These are phyloP conservation scores for Parnassius orleans DNA, from an alignment of 2,888 invertebrate genomes.

Conservation along the genomic window DNA sequence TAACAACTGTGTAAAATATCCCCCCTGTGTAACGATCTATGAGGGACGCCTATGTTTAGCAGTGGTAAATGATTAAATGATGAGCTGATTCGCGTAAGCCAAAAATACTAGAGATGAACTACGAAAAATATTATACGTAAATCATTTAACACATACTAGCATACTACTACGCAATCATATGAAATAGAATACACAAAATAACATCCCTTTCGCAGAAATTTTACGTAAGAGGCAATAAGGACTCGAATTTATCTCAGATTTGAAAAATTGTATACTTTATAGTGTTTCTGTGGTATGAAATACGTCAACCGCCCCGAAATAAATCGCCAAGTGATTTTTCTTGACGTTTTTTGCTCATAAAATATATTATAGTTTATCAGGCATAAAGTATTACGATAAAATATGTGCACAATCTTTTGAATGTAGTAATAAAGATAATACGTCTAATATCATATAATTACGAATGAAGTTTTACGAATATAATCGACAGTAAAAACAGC, in stretches of 20 bases:
- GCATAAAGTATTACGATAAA: not conserved
- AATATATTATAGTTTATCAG: not conserved
- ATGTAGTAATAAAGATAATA: too few relatives aligned
- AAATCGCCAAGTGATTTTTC: conserved; percentile 30
- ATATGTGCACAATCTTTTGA: too few relatives aligned
- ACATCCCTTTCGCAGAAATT: conserved; percentile 41
- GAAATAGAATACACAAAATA: conserved; percentile 15
- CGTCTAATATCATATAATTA: too few relatives aligned
- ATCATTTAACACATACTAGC: too few relatives aligned
- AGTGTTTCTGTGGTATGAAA: conserved; percentile 44
- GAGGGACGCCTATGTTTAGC: too few relatives aligned
- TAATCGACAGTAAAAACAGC: too few relatives aligned
- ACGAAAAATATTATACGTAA: not conserved
- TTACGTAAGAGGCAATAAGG: conserved; percentile 42
- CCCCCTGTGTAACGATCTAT: too few relatives aligned
- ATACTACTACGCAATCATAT: conserved; percentile 17
- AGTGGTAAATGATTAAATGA: too few relatives aligned
- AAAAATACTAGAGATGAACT: too few relatives aligned
- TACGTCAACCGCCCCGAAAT: conserved; percentile 31
- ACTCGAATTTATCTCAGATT: conserved; percentile 60
- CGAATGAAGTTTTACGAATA: too few relatives aligned
- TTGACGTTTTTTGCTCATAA: not conserved
- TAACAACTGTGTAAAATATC: too few relatives aligned
- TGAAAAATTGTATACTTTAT: conserved; percentile 66
- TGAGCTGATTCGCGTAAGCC: too few relatives aligned